Base-by-base conservation (phyloP, 1,140 invertebrate genomes). In the Chironomus tepperi region DNA sequence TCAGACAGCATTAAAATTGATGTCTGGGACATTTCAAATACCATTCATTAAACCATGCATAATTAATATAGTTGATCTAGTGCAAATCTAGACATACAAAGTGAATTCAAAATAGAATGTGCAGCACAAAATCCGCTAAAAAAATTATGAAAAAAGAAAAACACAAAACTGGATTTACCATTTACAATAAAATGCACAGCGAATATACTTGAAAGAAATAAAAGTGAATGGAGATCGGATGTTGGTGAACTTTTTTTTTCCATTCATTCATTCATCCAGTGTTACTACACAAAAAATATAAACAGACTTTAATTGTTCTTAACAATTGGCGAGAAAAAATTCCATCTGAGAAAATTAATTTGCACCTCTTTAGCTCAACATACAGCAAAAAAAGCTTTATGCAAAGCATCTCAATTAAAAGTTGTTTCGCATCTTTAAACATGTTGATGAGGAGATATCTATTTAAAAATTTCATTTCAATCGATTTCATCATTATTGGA, bases 141-240 rank as follows among this genome's bases (percentile, higher is more conserved):
- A 57, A 57, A 57, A n/a, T 57, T 57, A 57, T 57, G 47, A 57
- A 57, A 57, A 57, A n/a, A 5, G n/a, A n/a, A n/a, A n/a, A n/a
- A n/a, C n/a, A n/a, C n/a, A 57, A 57, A 57, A 57, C 47, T 57
- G 47, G 47, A 57, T 57, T 57, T 57, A n/a, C n/a, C 12, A n/a
- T 47, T 47, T 47, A 47, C 12, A 57, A n/a, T 12, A 57, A 57
- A 57, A 57, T 57, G 47, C 12, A 57, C 12, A 57, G n/a, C n/a
- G 43, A 3, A 57, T n/a, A 57, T n/a, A 57, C 12, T 15, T 15
- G n/a, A 57, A 57, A 57, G 47, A 57, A 57, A 34, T 57, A 9
- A 47, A 47, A 47, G 43, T 47, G 43, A 57, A 57, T 5, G 47
- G 47, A n/a, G n/a, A 57, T 57, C 47, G 47, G 47, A 57, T 57